Conservation (phyloP, 2,888 invertebrate species). For the Leptogaster cylindrica region DNA sequence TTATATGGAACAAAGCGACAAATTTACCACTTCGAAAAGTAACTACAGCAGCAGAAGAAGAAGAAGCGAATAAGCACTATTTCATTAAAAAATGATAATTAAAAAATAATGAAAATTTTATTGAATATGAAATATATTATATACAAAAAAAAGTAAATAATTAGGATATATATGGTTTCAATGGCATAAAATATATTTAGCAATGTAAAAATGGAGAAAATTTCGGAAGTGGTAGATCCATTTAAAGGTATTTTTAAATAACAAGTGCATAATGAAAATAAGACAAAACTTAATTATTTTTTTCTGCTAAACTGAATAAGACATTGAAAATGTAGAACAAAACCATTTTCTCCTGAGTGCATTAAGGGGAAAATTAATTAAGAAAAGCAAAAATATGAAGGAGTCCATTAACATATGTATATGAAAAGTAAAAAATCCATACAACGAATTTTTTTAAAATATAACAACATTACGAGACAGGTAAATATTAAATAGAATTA, state of each 20-base stretch:
- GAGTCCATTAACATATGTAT: too few relatives aligned
- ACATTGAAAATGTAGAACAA: background rate
- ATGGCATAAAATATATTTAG: background rate
- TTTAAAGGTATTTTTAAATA: too few relatives aligned
- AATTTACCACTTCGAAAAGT: too few relatives aligned
- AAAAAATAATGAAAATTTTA: background rate
- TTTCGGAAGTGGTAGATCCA: background rate
- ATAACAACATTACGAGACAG: slow-evolving; percentile 14
- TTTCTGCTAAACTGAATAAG: background rate
- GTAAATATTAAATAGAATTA: background rate
- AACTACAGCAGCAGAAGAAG: too few relatives aligned
- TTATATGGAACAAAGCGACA: too few relatives aligned
- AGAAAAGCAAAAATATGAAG: background rate
- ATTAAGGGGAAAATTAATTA: background rate
- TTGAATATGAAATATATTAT: slow-evolving; percentile 1
- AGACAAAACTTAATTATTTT: background rate
- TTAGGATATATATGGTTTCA: slow-evolving; percentile 31
- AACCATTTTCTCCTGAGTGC: background rate
- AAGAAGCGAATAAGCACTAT: too few relatives aligned
- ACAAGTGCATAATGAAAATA: too few relatives aligned
- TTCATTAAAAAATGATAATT: slow-evolving; percentile 3
- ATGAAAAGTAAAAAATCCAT: slow-evolving; percentile 3
- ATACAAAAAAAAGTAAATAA: slow-evolving; percentile 13
- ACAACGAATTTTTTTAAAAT: slow-evolving; percentile 25
- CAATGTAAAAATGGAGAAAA: background rate